Base-by-base conservation (phyloP, 2,888 invertebrate species). In the Cremastinae sp. region DNA sequence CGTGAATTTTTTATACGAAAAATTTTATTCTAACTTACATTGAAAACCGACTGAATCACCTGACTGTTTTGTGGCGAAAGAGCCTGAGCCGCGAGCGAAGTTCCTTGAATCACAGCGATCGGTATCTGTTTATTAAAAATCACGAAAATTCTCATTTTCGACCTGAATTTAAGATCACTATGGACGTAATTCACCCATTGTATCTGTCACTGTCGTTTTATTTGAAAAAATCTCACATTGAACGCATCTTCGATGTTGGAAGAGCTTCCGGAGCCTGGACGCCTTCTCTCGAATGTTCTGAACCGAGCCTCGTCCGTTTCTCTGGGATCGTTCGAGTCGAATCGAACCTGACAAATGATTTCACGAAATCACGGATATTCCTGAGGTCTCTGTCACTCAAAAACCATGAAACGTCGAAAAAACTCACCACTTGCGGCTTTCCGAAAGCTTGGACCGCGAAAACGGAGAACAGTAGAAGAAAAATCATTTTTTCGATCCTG, bases 41-140 rank as follows among this genome's bases (percentile, higher is more conserved):
- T 81, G 12, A 87, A 81, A 18, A 87, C 78, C 61, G 78, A 84
- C 56, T 84, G 83, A n/a, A 88, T 86, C 1, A 79, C 73, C 14
- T 82, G 77, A 5, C 81, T 81, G 58, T 86, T 86, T 45, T 83
- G 78, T 10, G 88, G 87, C 10, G 81, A 84, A 59, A 85, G 81
- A 0, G 74, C 54, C 47, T 88, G 86, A n/a, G 83, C 87, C 0
- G 84, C 86, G 0, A 81, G 81, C 1, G 86, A 82, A 1, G 86
- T 88, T 71, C 86, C 85, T 54, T 80, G 83, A 56, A 88, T 85
- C 14, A 85, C 85, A 9, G 85, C 81, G 43, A 88, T 86, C 38
- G 89, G 88, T 70, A 89, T 88, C 89, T 89, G 78, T 18, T 72
- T 20, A n/a, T n/a, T n/a, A n/a, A n/a, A n/a, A n/a, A n/a, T n/a